Conservation (phyloP, 2,797 vertebrate species). For the Chanos chanos region DNA sequence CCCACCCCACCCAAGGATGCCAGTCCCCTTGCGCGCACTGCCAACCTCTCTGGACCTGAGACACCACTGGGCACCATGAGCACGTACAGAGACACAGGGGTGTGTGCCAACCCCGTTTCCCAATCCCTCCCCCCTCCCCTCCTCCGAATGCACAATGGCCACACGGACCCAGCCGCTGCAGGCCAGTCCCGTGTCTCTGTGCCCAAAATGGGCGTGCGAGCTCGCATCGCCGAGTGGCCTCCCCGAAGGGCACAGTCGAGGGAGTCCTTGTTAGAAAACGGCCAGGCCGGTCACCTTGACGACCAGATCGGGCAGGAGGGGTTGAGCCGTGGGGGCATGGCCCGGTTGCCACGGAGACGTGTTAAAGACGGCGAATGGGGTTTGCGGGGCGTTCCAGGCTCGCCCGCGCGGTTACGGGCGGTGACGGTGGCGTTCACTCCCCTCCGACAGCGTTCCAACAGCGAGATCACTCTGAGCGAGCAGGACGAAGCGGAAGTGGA, state of each 20-base stretch:
- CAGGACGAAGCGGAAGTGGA: constrained; percentile 76
- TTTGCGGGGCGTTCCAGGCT: constrained; percentile 55
- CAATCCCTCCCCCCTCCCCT: constrained; percentile 61
- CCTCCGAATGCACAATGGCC: constrained; percentile 68
- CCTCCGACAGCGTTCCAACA: constrained; percentile 84
- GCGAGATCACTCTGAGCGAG: constrained; percentile 89
- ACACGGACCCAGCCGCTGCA: constrained; percentile 49
- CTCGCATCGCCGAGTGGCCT: constrained; percentile 90
- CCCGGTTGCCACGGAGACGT: constrained; percentile 70
- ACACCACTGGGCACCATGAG: constrained; percentile 55
- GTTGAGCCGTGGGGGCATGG: constrained; percentile 52
- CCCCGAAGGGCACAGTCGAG: constrained; percentile 78
- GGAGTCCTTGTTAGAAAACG: constrained; percentile 79
- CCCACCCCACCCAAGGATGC: constrained; percentile 61
- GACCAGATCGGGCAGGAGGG: constrained; percentile 62
- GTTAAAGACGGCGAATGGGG: constrained; percentile 79
- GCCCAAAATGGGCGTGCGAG: constrained; percentile 93
- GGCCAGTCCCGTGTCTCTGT: constrained; percentile 69
- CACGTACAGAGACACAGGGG: constrained; percentile 69
- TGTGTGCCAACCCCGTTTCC: constrained; percentile 70
- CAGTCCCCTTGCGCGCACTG: constrained; percentile 50
- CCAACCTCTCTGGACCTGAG: constrained; percentile 54
- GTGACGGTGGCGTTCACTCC: constrained; percentile 69
- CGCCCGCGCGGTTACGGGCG: constrained; percentile 42
- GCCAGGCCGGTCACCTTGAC: constrained; percentile 46